These are phyloP conservation scores for Phrynocephalus guinanensis DNA, from an alignment of 2,797 vertebrate genomes.

Conservation along the genomic window DNA sequence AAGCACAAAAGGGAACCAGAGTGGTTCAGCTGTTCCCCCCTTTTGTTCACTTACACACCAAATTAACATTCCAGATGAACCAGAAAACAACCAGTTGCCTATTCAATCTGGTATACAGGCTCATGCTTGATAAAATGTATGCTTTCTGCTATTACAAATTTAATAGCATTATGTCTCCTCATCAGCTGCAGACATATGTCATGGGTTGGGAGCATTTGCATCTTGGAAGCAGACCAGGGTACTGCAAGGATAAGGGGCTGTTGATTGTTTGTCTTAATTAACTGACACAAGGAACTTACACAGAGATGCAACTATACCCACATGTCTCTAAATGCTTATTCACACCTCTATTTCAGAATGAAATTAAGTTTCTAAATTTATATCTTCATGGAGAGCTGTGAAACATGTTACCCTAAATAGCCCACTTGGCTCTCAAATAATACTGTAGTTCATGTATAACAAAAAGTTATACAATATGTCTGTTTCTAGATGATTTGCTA, in stretches of 20 bases:
- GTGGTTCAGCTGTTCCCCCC: not conserved
- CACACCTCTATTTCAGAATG: not conserved
- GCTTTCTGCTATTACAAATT: not conserved
- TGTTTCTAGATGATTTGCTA: not conserved
- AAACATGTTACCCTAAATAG: not conserved
- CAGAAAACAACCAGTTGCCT: not conserved
- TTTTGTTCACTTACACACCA: slow-evolving; percentile 19
- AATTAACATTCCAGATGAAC: slow-evolving; percentile 6
- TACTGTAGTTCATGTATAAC: not conserved
- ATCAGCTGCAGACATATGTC: not conserved
- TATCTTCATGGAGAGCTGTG: not conserved
- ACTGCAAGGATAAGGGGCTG: not conserved
- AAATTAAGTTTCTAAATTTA: not conserved
- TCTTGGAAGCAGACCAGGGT: not conserved
- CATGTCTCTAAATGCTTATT: not conserved
- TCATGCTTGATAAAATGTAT: not conserved
- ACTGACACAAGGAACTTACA: not conserved
- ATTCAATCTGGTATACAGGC: not conserved
- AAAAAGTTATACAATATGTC: not conserved
- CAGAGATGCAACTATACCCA: not conserved
- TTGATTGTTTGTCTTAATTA: not conserved
- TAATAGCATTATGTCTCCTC: not conserved
- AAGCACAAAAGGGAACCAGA: slow-evolving; percentile 42
- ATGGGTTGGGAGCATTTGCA: not conserved
- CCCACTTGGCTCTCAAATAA: not conserved